Evolutionary conservation across 2,888 invertebrate species (phyloP).

Genomic region (Rotaria sp.): DNA sequence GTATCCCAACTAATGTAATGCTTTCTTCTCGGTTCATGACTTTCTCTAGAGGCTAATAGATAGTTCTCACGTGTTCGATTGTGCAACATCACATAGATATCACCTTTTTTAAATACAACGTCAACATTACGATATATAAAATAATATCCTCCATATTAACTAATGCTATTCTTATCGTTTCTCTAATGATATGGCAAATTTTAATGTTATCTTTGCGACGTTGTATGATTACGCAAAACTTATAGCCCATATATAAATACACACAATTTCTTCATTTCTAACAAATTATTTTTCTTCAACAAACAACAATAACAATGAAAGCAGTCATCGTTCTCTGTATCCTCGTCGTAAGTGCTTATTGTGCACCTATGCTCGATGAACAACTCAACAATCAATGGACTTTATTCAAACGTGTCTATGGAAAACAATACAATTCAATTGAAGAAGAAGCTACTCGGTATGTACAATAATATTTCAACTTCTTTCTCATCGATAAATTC

Average conservation of each 20-base stretch:
- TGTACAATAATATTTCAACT: neutral
- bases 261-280: neutral
- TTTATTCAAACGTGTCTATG: slow-evolving; percentile 22
- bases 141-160: no score
- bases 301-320: neutral
- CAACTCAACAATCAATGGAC: neutral
- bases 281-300: neutral
- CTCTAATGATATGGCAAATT: neutral
- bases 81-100: no score
- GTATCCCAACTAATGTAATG: no score
- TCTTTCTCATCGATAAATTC: no score
- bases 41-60: no score
- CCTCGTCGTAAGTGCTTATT: neutral
- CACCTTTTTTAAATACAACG: no score
- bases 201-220: neutral
- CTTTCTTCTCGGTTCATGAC: no score
- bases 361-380: neutral
- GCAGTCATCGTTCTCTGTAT: neutral
- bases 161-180: no score
- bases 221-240: neutral
- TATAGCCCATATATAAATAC: neutral
- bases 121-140: no score
- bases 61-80: no score
- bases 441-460: slow-evolving; percentile 22
- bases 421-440: neutral